A percentile compares a stretch with the other conserved stretches of the same genome.
These are phyloP conservation scores for Cryptophagus acutangulus DNA, from an alignment of 2,888 invertebrate genomes.

Conservation along the genomic window DNA sequence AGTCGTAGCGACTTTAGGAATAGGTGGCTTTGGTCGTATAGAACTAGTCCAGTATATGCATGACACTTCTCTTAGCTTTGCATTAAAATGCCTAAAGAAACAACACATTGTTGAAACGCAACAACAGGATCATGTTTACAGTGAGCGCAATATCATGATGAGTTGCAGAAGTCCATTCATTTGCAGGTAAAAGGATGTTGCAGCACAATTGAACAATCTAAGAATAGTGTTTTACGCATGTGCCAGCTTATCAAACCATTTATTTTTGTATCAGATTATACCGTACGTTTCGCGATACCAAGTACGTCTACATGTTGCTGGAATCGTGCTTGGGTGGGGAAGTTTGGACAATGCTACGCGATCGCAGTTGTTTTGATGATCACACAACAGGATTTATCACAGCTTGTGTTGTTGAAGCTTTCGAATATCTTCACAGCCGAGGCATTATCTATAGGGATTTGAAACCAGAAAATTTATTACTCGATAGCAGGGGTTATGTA, in stretches of 20 bases:
- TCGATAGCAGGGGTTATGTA: conserved; percentile 59
- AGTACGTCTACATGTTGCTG: conserved; percentile 68
- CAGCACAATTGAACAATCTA: too few relatives aligned
- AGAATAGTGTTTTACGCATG: too few relatives aligned
- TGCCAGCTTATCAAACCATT: too few relatives aligned
- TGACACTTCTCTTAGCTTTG: conserved; percentile 53
- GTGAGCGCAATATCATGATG: conserved; percentile 65
- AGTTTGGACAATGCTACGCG: conserved; percentile 66
- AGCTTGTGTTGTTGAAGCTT: conserved; percentile 65
- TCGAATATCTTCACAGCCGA: conserved; percentile 62
- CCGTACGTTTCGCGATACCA: conserved; percentile 62
- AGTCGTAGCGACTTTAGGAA: conserved; percentile 61
- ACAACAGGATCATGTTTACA: conserved; percentile 68
- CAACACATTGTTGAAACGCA: conserved; percentile 68
- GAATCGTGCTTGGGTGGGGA: conserved; percentile 70
- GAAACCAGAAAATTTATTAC: conserved; percentile 66
- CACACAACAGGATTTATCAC: conserved; percentile 62
- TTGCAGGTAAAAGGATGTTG: conserved; percentile 53
- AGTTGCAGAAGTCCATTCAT: conserved; percentile 68
- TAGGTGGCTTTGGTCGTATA: conserved; percentile 70
- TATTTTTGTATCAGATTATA: too few relatives aligned
- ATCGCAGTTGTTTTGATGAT: conserved; percentile 62
- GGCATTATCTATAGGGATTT: conserved; percentile 62
- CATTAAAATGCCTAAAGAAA: conserved; percentile 68
- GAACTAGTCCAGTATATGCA: conserved; percentile 54